Base-by-base conservation (phyloP, 2,888 invertebrate genomes). In the Hydraecia micacea region DNA sequence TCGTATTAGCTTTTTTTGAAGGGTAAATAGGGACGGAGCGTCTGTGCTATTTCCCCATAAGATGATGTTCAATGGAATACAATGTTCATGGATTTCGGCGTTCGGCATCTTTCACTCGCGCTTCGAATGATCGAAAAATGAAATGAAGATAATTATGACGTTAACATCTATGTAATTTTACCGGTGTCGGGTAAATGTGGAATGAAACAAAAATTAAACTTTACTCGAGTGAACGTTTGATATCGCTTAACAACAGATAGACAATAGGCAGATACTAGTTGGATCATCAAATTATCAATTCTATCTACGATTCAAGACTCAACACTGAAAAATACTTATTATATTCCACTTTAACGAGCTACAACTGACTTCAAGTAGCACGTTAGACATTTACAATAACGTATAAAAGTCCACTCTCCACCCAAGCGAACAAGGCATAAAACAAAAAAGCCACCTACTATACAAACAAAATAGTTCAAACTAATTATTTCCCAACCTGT, bases 391-490 rank as follows among this genome's bases (percentile, higher is more conserved):
- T 62, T 63, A 36, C 55, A 80, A n/a, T 32, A n/a, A n/a, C n/a
- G 1, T 2, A 42, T 28, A 67, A 36, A 75, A 55, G 3, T 68
- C 46, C 18, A 55, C 15, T 63, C 2, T 55, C 42, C 36, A 82
- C 15, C 7, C 2, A 58, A 83, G 3, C 28, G 21, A 60, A 66
- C n/a, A 84, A 62, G 28, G 60, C 55, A 46, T 58, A 84, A 79
- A 83, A 83, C 25, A 21, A 58, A 77, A 67, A n/a, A 72, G 9
- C 11, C 18, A 67, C 28, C 32, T 42, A 11, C n/a, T n/a, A 78
- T 8, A 28, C 32, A 79, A 1, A 28, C 32, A 79, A 58, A 55
- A 65, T 46, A 84, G 74, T 73, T 84, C 73, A 84, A 79, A 80
- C 60, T 70, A 70, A 70, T 69, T 84, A 73, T 67, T 77, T 68